Evolutionary conservation across 2,888 invertebrate species (phyloP).

Genomic region (Margaritifera margaritifera): DNA sequence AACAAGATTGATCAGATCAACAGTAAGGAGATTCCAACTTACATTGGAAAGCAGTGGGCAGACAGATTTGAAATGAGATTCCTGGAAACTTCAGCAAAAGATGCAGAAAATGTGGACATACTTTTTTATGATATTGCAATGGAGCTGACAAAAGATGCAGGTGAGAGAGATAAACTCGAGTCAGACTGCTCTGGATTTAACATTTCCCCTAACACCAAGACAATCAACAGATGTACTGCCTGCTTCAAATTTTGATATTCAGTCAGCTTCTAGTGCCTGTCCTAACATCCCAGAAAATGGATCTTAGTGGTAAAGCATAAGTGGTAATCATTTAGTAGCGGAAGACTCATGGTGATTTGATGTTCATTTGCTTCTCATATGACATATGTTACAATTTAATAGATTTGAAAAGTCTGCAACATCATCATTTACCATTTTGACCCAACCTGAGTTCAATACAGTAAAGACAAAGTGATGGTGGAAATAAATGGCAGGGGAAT

Average conservation of each 20-base stretch:
- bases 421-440: too few species aligned
- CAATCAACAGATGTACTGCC: conserved; percentile 40
- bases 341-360: too few species aligned
- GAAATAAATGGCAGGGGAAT: too few species aligned
- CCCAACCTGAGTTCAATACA: too few species aligned
- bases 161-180: conserved; percentile 44
- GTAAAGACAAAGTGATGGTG: too few species aligned
- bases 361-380: too few species aligned
- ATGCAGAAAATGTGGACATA: conserved; percentile 97
- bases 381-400: too few species aligned
- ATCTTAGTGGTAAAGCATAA: too few species aligned
- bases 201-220: conserved; percentile 38
- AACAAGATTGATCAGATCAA: conserved; percentile 98
- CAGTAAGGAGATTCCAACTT: conserved; percentile 90
- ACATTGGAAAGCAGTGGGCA: conserved; percentile 95
- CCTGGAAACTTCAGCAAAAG: conserved; percentile 97
- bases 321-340: too few species aligned
- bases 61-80: conserved; percentile 94
- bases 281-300: too few species aligned
- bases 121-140: conserved; percentile 96
- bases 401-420: too few species aligned
- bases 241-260: conserved; percentile 44
- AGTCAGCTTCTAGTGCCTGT: too few species aligned
- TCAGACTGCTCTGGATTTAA: conserved; percentile 32
- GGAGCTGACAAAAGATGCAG: conserved; percentile 76